Evolutionary conservation across 2,888 invertebrate genomes (phyloP).

Genomic region (Stenotaenia linearis): DNA sequence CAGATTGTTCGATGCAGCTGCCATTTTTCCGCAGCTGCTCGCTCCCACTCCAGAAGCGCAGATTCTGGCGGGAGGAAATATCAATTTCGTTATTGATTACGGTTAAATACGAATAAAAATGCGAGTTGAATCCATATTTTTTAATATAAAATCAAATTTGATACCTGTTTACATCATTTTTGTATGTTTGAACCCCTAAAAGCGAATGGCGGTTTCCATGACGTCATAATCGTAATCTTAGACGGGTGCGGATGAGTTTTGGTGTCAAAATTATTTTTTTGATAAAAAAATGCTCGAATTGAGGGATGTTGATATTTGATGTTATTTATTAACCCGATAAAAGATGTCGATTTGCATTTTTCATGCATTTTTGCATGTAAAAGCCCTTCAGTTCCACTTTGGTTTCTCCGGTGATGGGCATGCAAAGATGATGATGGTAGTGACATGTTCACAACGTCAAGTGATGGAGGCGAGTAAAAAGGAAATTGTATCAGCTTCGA

Average conservation of each 20-base stretch:
- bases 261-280: too few relatives aligned
- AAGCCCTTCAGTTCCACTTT: neutral
- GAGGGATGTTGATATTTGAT: neutral
- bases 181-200: too few relatives aligned
- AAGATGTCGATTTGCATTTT: neutral
- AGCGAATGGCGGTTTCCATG: too few relatives aligned
- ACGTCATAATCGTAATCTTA: too few relatives aligned
- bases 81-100: neutral
- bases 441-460: neutral
- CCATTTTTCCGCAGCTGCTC: conserved; percentile 13
- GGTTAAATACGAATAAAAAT: neutral
- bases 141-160: too few relatives aligned
- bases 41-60: neutral
- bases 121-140: too few relatives aligned
- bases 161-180: too few relatives aligned
- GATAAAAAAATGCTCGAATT: too few relatives aligned
- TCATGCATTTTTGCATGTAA: neutral
- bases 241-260: too few relatives aligned
- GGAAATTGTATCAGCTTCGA: conserved; percentile 18
- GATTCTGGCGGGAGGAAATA: conserved; percentile 7
- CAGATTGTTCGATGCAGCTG: neutral
- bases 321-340: neutral
- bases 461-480: neutral
- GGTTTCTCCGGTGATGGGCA: neutral
- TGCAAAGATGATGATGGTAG: neutral